Evolutionary conservation across 1,140 invertebrate species (phyloP).

Genomic region (Colletes latitarsis): DNA sequence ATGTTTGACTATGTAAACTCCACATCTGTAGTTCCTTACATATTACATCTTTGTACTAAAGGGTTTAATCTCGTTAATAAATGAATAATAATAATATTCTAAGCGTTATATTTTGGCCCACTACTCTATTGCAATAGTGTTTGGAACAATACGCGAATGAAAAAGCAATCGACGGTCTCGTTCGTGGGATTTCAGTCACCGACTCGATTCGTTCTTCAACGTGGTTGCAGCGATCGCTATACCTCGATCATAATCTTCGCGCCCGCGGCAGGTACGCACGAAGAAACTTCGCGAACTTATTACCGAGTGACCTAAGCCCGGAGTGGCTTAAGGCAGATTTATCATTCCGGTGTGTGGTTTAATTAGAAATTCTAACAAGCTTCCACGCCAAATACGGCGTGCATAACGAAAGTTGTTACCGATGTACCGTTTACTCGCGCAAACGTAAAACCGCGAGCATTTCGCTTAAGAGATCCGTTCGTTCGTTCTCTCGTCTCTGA

Average conservation of each 20-base stretch:
- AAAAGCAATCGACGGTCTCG: too few relatives aligned
- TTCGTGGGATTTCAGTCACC: too few relatives aligned
- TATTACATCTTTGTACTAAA: too few relatives aligned
- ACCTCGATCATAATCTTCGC: slow-evolving; percentile 47
- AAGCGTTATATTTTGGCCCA: too few relatives aligned
- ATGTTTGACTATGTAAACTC: too few relatives aligned
- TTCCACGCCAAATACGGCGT: slow-evolving; percentile 39
- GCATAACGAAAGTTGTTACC: slow-evolving; percentile 48
- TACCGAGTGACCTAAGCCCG: slow-evolving; percentile 40
- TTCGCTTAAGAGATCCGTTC: slow-evolving; percentile 27
- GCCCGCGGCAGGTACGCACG: slow-evolving; percentile 26
- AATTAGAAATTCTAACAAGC: slow-evolving; percentile 60
- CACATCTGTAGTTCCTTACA: too few relatives aligned
- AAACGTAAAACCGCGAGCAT: slow-evolving; percentile 27
- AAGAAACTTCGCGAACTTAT: slow-evolving; percentile 58
- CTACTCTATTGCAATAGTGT: too few relatives aligned
- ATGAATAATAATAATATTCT: too few relatives aligned
- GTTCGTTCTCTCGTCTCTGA: slow-evolving; percentile 30
- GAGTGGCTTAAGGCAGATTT: slow-evolving; percentile 52
- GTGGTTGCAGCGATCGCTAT: too few relatives aligned
- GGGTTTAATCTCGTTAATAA: too few relatives aligned
- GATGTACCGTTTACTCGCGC: slow-evolving; percentile 19
- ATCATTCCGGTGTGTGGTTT: slow-evolving; percentile 56
- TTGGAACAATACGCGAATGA: too few relatives aligned
- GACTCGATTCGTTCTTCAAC: too few relatives aligned